These are phyloP conservation scores for Tortrix viridana DNA, from an alignment of 2,888 invertebrate species.

Conservation along the genomic window DNA sequence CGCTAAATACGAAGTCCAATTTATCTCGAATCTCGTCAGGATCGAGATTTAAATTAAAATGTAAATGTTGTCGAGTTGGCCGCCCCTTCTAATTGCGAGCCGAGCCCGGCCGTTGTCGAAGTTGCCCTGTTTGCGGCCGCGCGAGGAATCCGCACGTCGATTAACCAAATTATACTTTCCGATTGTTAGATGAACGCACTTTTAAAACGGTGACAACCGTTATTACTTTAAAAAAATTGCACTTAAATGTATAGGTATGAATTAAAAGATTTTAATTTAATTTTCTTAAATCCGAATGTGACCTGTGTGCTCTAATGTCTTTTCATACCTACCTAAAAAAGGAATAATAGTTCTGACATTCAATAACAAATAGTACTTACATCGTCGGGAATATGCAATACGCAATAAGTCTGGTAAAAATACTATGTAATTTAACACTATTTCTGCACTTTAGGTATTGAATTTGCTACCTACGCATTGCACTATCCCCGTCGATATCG, in stretches of 20 bases:
- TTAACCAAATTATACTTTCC: constrained; percentile 43
- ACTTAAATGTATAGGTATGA: neutral
- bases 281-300: too few species aligned
- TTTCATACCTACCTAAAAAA: too few species aligned
- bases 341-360: too few species aligned
- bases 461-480: too few species aligned
- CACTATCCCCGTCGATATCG: too few species aligned
- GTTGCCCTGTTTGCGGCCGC: constrained; percentile 56
- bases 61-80: constrained; percentile 76
- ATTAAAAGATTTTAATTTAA: too few species aligned
- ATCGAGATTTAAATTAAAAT: constrained; percentile 83
- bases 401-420: too few species aligned
- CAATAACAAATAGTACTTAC: too few species aligned
- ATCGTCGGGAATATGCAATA: too few species aligned
- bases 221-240: neutral
- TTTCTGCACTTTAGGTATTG: too few species aligned
- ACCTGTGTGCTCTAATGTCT: too few species aligned
- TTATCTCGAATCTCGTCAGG: constrained; percentile 81
- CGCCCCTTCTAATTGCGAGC: constrained; percentile 76
- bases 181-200: constrained; percentile 24
- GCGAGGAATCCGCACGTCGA: constrained; percentile 50
- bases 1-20: constrained; percentile 77
- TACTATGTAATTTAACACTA: too few species aligned
- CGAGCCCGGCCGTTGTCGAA: constrained; percentile 69
- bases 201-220: neutral